Evolutionary conservation across 2,113 vertebrate species (phyloP).

Genomic region (Salvelinus sp.): DNA sequence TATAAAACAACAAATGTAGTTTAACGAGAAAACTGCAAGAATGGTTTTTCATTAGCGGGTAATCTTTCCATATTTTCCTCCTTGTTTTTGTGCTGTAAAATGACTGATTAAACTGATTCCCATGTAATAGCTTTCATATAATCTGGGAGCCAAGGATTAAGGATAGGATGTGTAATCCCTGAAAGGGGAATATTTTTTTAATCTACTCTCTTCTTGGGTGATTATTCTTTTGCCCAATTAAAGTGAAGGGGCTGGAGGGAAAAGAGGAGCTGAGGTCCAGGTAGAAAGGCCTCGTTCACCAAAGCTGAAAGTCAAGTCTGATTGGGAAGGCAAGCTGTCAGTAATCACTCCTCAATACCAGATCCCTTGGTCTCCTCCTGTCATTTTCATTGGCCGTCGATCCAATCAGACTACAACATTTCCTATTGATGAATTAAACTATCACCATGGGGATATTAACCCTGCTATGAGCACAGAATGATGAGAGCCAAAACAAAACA

Average conservation of each 20-base stretch:
- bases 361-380: conserved; percentile 25
- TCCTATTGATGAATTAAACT: conserved; percentile 41
- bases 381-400: conserved; percentile 30
- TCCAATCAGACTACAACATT: conserved; percentile 39
- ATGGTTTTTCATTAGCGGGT: neutral
- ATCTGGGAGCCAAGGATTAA: neutral
- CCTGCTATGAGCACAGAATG: conserved; percentile 13
- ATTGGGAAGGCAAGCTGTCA: conserved; percentile 3
- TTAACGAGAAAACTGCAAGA: neutral
- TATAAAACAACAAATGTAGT: neutral
- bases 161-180: neutral
- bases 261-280: neutral
- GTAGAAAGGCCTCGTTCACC: neutral
- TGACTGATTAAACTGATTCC: neutral
- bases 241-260: conserved; percentile 4
- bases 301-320: neutral
- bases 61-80: neutral
- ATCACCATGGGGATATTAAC: conserved; percentile 26
- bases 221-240: conserved; percentile 24
- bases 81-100: neutral
- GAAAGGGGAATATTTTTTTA: neutral
- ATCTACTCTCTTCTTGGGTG: neutral
- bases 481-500: conserved; percentile 15
- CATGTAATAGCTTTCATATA: neutral
- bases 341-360: conserved; percentile 40